A percentile compares a stretch with the other conserved stretches of the same genome.
These are phyloP conservation scores for Drosophila fuyamai DNA, from an alignment of 1,140 invertebrate genomes.

Conservation along the genomic window DNA sequence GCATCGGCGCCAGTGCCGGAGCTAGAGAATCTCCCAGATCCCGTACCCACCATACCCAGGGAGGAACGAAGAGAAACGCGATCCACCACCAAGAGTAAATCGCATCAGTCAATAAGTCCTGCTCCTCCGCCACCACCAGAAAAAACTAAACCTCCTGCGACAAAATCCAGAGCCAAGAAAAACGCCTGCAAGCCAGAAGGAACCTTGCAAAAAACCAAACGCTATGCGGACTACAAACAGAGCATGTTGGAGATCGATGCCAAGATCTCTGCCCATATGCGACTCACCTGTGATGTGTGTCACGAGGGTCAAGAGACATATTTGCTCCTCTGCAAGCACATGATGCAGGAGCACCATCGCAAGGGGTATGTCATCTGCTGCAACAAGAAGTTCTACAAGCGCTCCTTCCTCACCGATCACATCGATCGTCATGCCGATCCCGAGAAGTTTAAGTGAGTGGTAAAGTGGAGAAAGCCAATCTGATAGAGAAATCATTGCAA, in stretches of 20 bases:
- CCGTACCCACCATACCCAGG: neutral
- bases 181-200: slow-evolving; percentile 10
- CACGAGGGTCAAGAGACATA: slow-evolving; percentile 62
- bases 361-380: slow-evolving; percentile 76
- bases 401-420: slow-evolving; percentile 73
- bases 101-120: slow-evolving; percentile 1
- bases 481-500: neutral
- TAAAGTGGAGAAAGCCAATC: slow-evolving; percentile 49
- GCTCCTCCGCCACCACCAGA: neutral
- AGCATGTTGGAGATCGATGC: slow-evolving; percentile 71
- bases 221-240: slow-evolving; percentile 63
- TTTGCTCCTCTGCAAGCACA: slow-evolving; percentile 65
- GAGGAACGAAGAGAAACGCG: slow-evolving; percentile 60
- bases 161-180: slow-evolving; percentile 9
- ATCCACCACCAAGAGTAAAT: slow-evolving; percentile 56
- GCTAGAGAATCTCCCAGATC: neutral
- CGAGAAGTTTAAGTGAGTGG: slow-evolving; percentile 79
- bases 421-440: slow-evolving; percentile 74
- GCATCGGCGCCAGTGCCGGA: neutral
- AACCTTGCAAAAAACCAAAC: slow-evolving; percentile 35
- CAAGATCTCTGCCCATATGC: slow-evolving; percentile 74
- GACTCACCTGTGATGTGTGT: slow-evolving; percentile 72
- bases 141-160: neutral
- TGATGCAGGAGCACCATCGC: slow-evolving; percentile 57
- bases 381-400: slow-evolving; percentile 79